Conservation (phyloP, 2,888 invertebrate genomes). For the Chironomus tentans region DNA sequence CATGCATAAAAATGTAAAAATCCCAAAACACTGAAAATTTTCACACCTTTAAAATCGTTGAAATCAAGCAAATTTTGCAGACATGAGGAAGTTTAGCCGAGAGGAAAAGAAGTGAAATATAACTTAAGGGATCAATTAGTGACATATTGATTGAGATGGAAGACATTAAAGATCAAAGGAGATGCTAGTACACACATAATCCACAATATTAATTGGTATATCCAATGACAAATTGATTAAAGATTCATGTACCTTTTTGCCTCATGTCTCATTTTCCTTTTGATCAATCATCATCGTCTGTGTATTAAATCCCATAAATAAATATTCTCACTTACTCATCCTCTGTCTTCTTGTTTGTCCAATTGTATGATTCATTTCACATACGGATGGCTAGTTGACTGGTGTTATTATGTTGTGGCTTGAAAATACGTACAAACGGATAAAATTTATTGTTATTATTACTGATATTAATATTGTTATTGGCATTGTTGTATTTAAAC, state of each 20-base stretch:
- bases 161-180: conserved; percentile 19
- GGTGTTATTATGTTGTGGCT: too few relatives aligned
- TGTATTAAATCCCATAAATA: neutral
- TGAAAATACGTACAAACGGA: too few relatives aligned
- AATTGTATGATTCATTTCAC: too few relatives aligned
- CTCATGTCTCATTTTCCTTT: neutral
- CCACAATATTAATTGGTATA: conserved; percentile 17
- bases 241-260: neutral
- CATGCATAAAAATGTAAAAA: neutral
- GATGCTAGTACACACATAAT: neutral
- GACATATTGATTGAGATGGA: conserved; percentile 17
- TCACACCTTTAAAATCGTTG: neutral
- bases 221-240: conserved; percentile 9
- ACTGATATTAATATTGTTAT: too few relatives aligned
- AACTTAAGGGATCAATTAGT: conserved; percentile 13
- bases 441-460: too few relatives aligned
- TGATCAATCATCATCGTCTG: conserved; percentile 12
- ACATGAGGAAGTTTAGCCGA: neutral
- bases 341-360: neutral
- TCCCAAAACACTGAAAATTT: neutral
- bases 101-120: neutral
- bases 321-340: neutral
- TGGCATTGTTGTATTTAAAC: too few relatives aligned
- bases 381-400: too few relatives aligned
- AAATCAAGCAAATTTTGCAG: neutral